Percentiles rank a stretch among this genome's conserved stretches.
phyloP scores from a whole-genome alignment of 2,888 invertebrate genomes.

The Hartigia nigra region DNA sequence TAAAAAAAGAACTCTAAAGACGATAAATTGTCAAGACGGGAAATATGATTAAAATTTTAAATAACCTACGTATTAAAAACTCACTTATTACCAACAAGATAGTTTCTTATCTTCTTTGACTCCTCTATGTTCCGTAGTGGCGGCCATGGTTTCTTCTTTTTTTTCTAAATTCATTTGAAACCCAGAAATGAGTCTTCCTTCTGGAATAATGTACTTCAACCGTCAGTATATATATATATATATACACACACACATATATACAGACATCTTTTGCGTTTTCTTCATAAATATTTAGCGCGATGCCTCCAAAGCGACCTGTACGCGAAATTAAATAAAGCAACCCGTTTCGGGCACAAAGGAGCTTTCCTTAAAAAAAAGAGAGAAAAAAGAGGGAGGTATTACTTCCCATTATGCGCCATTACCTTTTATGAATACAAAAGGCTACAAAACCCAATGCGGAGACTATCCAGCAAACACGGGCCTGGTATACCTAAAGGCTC shows the following conservation, averaged over 20 bases:
- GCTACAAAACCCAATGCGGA: constrained; percentile 6
- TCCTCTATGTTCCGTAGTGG: not conserved
- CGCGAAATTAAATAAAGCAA: constrained; percentile 7
- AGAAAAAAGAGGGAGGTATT: constrained; percentile 8
- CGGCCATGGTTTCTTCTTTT: not conserved
- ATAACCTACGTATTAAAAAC: not conserved
- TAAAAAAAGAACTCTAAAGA: not conserved
- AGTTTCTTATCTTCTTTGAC: not conserved
- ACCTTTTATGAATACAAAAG: constrained; percentile 28
- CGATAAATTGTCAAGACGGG: not conserved
- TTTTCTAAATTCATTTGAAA: not conserved
- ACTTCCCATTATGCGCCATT: constrained; percentile 27
- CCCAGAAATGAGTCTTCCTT: not conserved
- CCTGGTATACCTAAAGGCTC: not conserved
- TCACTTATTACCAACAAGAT: not conserved
- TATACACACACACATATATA: too few species aligned
- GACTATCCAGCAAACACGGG: not conserved
- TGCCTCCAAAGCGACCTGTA: not conserved
- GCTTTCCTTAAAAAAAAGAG: constrained; percentile 11
- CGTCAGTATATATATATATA: too few species aligned
- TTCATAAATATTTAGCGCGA: constrained; percentile 8
- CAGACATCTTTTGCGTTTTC: not conserved
- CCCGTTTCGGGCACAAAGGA: constrained; percentile 17
- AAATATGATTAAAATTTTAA: not conserved
- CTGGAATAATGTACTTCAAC: not conserved